These are phyloP conservation scores for Pseudocheirus occidentalis DNA, from an alignment of 2,797 vertebrate genomes.

Conservation along the genomic window DNA sequence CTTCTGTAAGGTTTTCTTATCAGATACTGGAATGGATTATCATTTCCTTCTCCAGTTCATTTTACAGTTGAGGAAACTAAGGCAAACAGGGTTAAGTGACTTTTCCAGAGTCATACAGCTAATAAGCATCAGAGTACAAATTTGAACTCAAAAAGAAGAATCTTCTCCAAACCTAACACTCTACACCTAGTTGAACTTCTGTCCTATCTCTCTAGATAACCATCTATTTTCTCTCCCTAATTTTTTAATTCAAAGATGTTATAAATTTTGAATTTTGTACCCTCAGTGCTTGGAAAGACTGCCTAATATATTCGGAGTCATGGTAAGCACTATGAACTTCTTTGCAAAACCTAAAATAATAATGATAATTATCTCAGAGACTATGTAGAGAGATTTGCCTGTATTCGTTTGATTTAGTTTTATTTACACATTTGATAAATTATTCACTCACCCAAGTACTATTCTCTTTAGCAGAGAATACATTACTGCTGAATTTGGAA, in stretches of 20 bases:
- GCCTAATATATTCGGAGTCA: not conserved
- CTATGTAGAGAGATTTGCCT: not conserved
- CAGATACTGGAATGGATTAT: not conserved
- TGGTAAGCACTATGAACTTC: not conserved
- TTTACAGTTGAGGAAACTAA: not conserved
- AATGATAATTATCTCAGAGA: not conserved
- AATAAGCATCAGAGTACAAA: not conserved
- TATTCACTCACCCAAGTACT: not conserved
- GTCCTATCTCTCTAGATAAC: too few relatives aligned
- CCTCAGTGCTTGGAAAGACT: not conserved
- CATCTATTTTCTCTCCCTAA: not conserved
- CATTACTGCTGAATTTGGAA: not conserved
- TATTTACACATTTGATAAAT: slow-evolving; percentile 45
- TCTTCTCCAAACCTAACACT: not conserved
- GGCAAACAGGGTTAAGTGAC: not conserved
- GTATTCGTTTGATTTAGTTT: not conserved
- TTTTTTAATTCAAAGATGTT: not conserved
- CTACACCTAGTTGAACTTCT: not conserved
- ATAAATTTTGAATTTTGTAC: not conserved
- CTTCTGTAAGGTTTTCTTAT: not conserved
- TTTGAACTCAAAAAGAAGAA: not conserved
- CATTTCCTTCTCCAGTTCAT: not conserved
- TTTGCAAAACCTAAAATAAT: slow-evolving; percentile 24
- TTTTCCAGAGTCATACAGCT: not conserved
- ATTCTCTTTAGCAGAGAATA: not conserved